phyloP scores from a whole-genome alignment of 2,113 vertebrate species.

The Crotophaga sulcirostris region DNA sequence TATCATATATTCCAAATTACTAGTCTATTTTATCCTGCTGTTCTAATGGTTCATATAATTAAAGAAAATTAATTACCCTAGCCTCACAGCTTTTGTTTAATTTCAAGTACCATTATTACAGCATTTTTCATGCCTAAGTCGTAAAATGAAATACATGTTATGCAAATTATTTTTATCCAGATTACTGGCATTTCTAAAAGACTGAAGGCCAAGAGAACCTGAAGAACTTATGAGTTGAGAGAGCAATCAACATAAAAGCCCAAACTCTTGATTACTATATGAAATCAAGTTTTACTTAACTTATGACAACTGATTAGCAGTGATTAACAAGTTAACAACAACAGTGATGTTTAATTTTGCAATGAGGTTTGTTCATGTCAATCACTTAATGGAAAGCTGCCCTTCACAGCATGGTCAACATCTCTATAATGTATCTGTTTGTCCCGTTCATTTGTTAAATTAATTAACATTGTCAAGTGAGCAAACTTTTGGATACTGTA shows the following conservation, averaged over 20 bases:
- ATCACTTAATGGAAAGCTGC: background rate
- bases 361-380: background rate
- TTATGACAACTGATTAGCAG: no score
- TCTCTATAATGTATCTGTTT: background rate
- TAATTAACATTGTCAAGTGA: background rate
- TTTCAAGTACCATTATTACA: slow-evolving; percentile 37
- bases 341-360: background rate
- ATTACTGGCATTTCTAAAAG: background rate
- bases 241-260: no score
- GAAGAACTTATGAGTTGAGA: background rate
- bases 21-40: background rate
- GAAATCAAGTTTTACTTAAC: no score
- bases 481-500: background rate
- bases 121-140: slow-evolving; percentile 36
- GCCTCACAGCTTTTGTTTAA: slow-evolving; percentile 6
- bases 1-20: slow-evolving; percentile 11
- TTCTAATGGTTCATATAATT: slow-evolving; percentile 27
- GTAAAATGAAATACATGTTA: slow-evolving; percentile 23
- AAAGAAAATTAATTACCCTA: slow-evolving; percentile 40
- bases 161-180: background rate
- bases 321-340: no score
- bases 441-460: background rate
- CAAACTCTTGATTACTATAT: no score
- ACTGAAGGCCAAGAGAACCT: background rate
- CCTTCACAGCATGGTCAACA: background rate